Conservation (phyloP, 2,113 vertebrate genomes). For the Leptocoma aspasia region DNA sequence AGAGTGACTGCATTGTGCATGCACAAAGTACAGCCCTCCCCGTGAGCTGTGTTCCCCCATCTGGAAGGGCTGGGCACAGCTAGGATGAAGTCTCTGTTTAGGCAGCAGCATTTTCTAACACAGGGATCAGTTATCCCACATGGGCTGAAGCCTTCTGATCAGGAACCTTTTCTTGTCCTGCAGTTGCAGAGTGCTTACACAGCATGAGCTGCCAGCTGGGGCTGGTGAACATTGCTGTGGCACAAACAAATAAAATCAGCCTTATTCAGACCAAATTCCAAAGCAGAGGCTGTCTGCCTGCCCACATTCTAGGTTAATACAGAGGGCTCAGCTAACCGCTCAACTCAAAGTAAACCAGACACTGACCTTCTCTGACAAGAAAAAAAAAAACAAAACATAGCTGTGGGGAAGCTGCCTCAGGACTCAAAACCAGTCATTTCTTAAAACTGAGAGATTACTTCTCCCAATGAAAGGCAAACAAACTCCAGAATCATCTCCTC, state of each 20-base stretch:
- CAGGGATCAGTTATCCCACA: neutral
- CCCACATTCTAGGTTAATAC: neutral
- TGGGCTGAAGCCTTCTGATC: neutral
- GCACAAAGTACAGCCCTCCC: neutral
- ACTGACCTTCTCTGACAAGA: neutral
- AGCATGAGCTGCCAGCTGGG: neutral
- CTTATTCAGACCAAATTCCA: neutral
- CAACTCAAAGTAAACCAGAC: neutral
- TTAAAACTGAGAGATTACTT: neutral
- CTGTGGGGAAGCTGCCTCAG: neutral
- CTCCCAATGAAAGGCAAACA: neutral
- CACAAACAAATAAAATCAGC: neutral
- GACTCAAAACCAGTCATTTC: neutral
- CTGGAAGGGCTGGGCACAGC: neutral
- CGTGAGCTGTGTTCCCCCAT: neutral
- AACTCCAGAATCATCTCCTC: neutral
- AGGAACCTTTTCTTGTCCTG: neutral
- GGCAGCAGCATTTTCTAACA: neutral
- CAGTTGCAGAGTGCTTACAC: neutral
- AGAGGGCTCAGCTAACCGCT: neutral
- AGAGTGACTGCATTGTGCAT: rapidly evolving
- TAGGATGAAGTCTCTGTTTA: neutral
- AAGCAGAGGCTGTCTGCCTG: neutral
- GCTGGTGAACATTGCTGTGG: neutral
- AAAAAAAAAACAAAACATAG: neutral